Conservation (phyloP, 2,888 invertebrate species). For the Amphipoea oculea region DNA sequence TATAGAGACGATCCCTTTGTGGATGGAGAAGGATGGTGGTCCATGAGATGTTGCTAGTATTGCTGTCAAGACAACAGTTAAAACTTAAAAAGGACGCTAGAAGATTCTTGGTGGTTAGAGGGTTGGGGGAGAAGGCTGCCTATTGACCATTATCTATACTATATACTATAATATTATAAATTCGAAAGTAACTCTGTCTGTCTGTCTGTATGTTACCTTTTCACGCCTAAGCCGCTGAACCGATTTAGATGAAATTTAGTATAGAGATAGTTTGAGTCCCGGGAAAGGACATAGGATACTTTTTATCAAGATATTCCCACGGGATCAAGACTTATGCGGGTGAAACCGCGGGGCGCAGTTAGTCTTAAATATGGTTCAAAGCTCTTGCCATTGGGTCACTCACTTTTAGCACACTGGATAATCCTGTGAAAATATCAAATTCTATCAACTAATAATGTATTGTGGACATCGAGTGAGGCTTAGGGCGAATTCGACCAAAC, state of each 20-base stretch:
- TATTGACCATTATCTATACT: background rate
- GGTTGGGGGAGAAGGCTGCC: background rate
- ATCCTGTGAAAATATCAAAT: background rate
- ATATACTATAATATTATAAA: too few relatives aligned
- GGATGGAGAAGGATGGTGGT: constrained; percentile 15
- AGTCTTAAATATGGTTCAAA: too few relatives aligned
- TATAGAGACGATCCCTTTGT: constrained; percentile 32
- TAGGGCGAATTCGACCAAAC: too few relatives aligned
- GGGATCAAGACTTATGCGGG: too few relatives aligned
- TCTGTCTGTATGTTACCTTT: too few relatives aligned
- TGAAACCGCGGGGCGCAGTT: too few relatives aligned
- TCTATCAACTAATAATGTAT: background rate
- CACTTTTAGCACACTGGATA: background rate
- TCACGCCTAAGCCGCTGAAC: too few relatives aligned
- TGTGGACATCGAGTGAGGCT: background rate
- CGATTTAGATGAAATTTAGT: too few relatives aligned
- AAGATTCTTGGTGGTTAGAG: background rate
- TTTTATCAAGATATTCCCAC: too few relatives aligned
- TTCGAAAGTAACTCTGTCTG: too few relatives aligned
- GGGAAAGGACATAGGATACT: too few relatives aligned
- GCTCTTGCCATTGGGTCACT: background rate
- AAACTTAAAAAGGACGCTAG: background rate
- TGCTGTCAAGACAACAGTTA: background rate
- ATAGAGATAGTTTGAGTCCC: too few relatives aligned
- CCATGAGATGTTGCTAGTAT: background rate